Conservation (phyloP, 2,113 vertebrate species). For the Meles meles region DNA sequence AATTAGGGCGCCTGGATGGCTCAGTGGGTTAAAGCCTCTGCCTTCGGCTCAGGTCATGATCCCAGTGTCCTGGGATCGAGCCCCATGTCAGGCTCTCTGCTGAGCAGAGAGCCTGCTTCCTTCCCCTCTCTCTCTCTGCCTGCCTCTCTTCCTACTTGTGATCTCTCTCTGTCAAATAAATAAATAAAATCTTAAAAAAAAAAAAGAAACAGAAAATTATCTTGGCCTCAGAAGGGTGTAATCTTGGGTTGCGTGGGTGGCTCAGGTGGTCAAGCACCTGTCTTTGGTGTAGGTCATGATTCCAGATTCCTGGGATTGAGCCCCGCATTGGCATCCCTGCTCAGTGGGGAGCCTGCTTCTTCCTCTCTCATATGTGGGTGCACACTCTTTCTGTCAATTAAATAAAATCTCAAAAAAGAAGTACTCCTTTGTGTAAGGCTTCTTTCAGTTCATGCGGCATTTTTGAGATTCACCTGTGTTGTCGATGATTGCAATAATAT, state of each 20-base stretch:
- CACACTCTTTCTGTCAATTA: too few relatives aligned
- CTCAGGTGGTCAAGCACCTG: neutral
- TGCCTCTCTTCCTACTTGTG: too few relatives aligned
- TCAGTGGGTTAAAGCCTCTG: too few relatives aligned
- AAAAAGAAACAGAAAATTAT: neutral
- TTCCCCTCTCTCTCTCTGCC: too few relatives aligned
- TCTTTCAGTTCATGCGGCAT: neutral
- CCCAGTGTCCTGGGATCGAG: too few relatives aligned
- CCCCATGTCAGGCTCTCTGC: too few relatives aligned
- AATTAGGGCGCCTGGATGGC: too few relatives aligned
- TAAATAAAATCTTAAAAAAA: too few relatives aligned
- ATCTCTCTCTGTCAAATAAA: too few relatives aligned
- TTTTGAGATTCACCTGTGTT: neutral
- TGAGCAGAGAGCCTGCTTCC: too few relatives aligned
- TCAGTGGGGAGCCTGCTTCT: neutral
- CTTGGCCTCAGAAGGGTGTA: neutral
- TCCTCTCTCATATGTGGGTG: neutral
- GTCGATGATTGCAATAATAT: neutral
- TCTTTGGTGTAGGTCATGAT: neutral
- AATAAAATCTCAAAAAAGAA: neutral
- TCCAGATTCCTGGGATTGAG: neutral
- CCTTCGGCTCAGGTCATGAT: too few relatives aligned
- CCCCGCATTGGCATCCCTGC: neutral
- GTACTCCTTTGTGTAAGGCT: neutral
- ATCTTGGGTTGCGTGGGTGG: neutral